Percentiles rank a stretch among this genome's conserved stretches.
Evolutionary conservation across 2,888 invertebrate species (phyloP).

Genomic region (Clivina fossor): DNA sequence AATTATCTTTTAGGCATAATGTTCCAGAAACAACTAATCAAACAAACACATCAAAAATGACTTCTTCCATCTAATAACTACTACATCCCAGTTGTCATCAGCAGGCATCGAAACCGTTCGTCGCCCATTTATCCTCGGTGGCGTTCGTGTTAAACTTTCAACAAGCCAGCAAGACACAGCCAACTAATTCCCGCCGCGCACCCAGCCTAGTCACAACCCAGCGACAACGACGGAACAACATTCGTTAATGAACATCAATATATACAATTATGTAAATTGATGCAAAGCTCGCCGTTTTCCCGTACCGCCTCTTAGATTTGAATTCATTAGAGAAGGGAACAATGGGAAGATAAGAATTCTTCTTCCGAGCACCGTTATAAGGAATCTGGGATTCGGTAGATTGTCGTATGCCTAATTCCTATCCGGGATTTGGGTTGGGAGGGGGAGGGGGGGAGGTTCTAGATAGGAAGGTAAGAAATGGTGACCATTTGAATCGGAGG

Average conservation of each 20-base stretch:
- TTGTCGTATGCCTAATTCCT: constrained; percentile 17
- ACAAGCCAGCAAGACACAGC: constrained; percentile 27
- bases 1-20: no score
- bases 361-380: constrained; percentile 29
- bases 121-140: no score
- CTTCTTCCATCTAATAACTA: no score
- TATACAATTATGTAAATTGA: constrained; percentile 55
- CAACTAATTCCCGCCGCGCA: constrained; percentile 34
- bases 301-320: constrained; percentile 51
- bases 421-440: not conserved
- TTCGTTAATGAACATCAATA: constrained; percentile 55
- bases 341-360: constrained; percentile 34
- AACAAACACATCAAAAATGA: no score
- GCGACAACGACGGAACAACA: no score
- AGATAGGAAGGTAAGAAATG: no score
- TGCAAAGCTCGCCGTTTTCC: constrained; percentile 53
- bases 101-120: no score
- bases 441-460: no score
- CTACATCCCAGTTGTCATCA: no score
- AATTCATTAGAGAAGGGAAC: constrained; percentile 51
- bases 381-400: constrained; percentile 19
- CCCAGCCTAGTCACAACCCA: no score
- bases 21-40: no score
- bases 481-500: not conserved
- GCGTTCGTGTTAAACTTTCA: constrained; percentile 16